Evolutionary conservation across 2,888 invertebrate genomes (phyloP).

Genomic region (Caenorhabditis wallacei): DNA sequence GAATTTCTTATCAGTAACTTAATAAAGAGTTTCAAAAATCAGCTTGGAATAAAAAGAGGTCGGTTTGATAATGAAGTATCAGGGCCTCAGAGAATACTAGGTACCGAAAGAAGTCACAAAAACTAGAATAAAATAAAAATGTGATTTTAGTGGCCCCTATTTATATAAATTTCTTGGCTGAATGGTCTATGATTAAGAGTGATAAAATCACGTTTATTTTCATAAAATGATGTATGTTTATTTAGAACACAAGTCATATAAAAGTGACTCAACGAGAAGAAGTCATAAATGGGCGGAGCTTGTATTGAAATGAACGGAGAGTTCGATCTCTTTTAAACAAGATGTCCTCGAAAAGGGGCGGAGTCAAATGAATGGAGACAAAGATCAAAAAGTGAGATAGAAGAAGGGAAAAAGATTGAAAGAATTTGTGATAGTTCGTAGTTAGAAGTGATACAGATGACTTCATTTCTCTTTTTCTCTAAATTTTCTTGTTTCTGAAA

Average conservation of each 20-base stretch:
- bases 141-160: neutral
- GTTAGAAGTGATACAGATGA: slow-evolving; percentile 1
- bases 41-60: too few species aligned
- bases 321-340: slow-evolving; percentile 32
- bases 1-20: too few species aligned
- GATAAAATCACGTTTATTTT: slow-evolving; percentile 29
- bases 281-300: slow-evolving; percentile 32
- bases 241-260: slow-evolving; percentile 41
- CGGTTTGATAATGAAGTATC: too few species aligned
- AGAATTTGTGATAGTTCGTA: slow-evolving; percentile 44
- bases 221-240: slow-evolving; percentile 41
- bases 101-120: too few species aligned
- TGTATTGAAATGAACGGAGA: slow-evolving; percentile 1
- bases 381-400: slow-evolving; percentile 20
- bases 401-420: neutral
- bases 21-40: too few species aligned
- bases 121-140: too few species aligned
- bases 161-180: slow-evolving; percentile 5
- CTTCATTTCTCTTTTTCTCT: neutral
- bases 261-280: slow-evolving; percentile 32
- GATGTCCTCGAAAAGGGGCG: slow-evolving; percentile 20
- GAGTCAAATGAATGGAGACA: slow-evolving; percentile 32
- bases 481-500: neutral
- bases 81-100: too few species aligned
- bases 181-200: slow-evolving; percentile 16